Base-by-base conservation (phyloP, 1,140 invertebrate genomes). In the Aricia agestis region DNA sequence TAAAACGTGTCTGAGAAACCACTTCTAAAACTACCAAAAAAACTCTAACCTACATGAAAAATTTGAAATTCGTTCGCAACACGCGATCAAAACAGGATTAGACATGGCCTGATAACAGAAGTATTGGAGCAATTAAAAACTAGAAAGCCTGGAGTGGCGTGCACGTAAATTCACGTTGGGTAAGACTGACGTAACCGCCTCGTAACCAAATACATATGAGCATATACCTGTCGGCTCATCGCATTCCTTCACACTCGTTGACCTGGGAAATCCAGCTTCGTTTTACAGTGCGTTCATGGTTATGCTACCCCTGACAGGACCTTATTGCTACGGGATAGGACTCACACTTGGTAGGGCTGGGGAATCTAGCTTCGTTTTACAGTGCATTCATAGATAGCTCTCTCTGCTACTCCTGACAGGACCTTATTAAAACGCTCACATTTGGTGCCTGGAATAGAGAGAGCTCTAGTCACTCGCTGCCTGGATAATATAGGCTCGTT, bases 131-230 rank as follows among this genome's bases (percentile, higher is more conserved):
- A 52, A 52, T 52, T 52, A 52, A 52, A 52, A 52, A 52, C 45
- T 52, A 52, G 45, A 52, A 52, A 52, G 45, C 45, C 45, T 52
- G 45, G 45, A 52, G 10, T 52, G 11, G 45, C 45, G 45, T 52
- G 45, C 45, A 52, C 45, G 45, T 52, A 52, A 52, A 52, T 52
- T 52, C 45, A 52, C 45, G 45, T 52, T 52, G 45, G 45, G 45
- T 52, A 52, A 52, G 45, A 6, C 45, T 52, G 45, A 52, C 45
- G 45, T 52, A 52, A 52, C 45, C 45, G 9, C 45, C 10, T 52
- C 45, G 36, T 36, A 36, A 36, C 36, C 36, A 36, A 36, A 36
- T 36, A n/a, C n/a, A n/a, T n/a, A 36, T 36, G 45, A 52, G 45
- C 45, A 52, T 52, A 52, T 52, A 52, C 45, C 45, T 52, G 45